Evolutionary conservation across 2,888 invertebrate genomes (phyloP).

Genomic region (Himalopsyche kuldschensis): DNA sequence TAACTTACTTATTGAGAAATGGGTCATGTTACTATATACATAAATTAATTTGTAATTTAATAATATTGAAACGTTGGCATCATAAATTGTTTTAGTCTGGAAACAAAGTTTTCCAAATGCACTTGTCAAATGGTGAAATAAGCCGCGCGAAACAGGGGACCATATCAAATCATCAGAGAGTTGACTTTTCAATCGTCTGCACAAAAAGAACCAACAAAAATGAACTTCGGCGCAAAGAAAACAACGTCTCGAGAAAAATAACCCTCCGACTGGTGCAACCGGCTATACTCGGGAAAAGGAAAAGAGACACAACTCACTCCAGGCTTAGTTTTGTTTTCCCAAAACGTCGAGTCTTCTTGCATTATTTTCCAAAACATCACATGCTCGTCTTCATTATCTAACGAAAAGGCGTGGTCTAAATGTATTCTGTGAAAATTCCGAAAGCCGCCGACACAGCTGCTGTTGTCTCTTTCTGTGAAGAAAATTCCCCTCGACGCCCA

Average conservation of each 20-base stretch:
- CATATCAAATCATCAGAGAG: slow-evolving; percentile 7
- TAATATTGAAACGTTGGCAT: no score
- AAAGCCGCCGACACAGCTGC: not conserved
- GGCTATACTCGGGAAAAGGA: slow-evolving; percentile 3
- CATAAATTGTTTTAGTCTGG: slow-evolving; percentile 10
- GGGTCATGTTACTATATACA: no score
- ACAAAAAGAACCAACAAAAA: slow-evolving; percentile 22
- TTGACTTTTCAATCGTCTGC: slow-evolving; percentile 33
- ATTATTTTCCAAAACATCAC: slow-evolving; percentile 34
- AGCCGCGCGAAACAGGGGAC: slow-evolving; percentile 3
- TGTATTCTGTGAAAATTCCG: not conserved
- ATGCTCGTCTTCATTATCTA: slow-evolving; percentile 37
- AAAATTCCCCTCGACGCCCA: slow-evolving; percentile 15
- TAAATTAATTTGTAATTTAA: no score
- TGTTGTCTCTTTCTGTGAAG: slow-evolving; percentile 15
- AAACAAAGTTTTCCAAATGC: slow-evolving; percentile 14
- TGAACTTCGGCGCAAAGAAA: slow-evolving; percentile 9
- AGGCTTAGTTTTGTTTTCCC: slow-evolving; percentile 26
- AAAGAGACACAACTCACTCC: slow-evolving; percentile 9
- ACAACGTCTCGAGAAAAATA: not conserved
- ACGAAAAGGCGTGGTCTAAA: slow-evolving; percentile 28
- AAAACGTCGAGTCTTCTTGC: slow-evolving; percentile 31
- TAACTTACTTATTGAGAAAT: no score
- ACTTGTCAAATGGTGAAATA: slow-evolving; percentile 18
- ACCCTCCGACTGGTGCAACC: not conserved